phyloP scores from a whole-genome alignment of 2,797 vertebrate species.

The Acrocephalus scirpaceus region DNA sequence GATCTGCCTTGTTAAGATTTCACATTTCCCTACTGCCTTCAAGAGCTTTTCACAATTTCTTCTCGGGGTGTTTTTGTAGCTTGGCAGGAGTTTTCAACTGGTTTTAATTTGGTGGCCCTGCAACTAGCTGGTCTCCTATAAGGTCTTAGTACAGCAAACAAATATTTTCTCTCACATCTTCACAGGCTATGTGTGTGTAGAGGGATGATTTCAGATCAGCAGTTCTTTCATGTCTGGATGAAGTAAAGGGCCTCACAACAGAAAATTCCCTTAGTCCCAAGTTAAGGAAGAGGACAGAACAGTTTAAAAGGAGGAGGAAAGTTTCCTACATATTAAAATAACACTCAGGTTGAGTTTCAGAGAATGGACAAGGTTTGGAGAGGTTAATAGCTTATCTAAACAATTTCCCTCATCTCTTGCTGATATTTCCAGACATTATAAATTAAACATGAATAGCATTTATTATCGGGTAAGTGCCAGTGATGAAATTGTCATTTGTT shows the following conservation, averaged over 20 bases:
- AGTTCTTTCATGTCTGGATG: background rate
- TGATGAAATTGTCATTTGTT: conserved; percentile 12
- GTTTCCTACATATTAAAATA: background rate
- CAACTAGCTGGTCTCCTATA: background rate
- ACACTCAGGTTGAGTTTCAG: background rate
- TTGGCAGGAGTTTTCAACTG: background rate
- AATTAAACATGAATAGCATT: background rate
- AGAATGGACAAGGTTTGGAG: background rate
- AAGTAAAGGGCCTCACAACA: background rate
- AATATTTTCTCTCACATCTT: background rate
- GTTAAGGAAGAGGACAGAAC: background rate
- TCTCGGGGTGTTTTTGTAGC: background rate
- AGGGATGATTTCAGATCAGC: background rate
- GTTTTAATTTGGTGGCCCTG: background rate
- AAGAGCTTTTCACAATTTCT: background rate
- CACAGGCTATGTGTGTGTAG: background rate
- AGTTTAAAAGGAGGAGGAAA: background rate
- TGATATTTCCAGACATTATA: conserved; percentile 2
- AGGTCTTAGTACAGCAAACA: background rate
- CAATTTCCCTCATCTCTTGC: background rate
- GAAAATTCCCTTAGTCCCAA: background rate
- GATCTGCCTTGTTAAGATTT: background rate
- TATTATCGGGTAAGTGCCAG: background rate
- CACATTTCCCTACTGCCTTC: background rate
- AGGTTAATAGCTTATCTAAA: background rate